Conservation (phyloP, 1,140 invertebrate genomes). For the Lepidurus apus region DNA sequence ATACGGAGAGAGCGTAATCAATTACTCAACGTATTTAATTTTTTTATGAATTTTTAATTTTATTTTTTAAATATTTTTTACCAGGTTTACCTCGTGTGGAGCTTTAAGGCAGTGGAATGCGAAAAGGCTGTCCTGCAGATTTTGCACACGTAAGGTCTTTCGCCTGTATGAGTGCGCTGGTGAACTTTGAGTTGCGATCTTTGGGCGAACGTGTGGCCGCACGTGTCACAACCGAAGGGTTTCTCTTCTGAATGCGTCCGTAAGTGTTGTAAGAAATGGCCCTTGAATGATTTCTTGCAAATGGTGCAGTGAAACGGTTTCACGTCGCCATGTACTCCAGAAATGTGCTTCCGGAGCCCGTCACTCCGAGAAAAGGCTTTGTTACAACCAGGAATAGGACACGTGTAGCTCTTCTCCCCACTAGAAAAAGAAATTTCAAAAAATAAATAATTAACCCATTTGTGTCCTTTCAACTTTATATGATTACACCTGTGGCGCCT, state of each 20-base stretch:
- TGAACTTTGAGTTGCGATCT: constrained; percentile 91
- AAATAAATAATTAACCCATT: constrained; percentile 60
- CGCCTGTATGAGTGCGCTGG: constrained; percentile 81
- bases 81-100: constrained; percentile 60
- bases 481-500: constrained; percentile 25
- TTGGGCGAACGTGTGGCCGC: constrained; percentile 80
- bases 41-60: too few relatives aligned
- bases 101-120: constrained; percentile 73
- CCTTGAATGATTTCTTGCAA: constrained; percentile 80
- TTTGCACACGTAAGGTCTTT: constrained; percentile 52
- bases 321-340: constrained; percentile 63
- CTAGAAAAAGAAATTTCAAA: too few relatives aligned
- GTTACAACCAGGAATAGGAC: constrained; percentile 69
- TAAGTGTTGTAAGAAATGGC: constrained; percentile 69
- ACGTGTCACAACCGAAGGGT: constrained; percentile 56
- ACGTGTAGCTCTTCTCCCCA: constrained; percentile 82
- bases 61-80: too few relatives aligned
- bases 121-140: constrained; percentile 69
- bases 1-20: constrained; percentile 31
- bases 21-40: neutral
- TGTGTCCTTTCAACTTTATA: neutral
- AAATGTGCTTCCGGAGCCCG: constrained; percentile 73
- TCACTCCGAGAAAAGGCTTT: constrained; percentile 65
- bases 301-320: constrained; percentile 79
- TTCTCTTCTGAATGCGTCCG: constrained; percentile 63